Percentiles rank a stretch among this genome's conserved stretches.
phyloP scores from a whole-genome alignment of 2,888 invertebrate species.

The Copidosoma aretas region DNA sequence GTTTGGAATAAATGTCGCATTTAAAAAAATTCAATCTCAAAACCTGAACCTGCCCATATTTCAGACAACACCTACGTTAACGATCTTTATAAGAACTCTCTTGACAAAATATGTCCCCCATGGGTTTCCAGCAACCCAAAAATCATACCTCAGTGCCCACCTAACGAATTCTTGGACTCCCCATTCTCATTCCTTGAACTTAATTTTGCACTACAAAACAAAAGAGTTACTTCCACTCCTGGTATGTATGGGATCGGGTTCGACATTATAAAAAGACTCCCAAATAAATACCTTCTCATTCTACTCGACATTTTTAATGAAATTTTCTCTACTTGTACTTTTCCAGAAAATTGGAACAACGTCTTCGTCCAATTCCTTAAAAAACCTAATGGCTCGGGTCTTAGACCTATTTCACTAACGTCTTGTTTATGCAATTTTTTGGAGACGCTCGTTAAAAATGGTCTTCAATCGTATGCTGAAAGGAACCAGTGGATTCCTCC shows the following conservation, averaged over 20 bases:
- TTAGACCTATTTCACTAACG: neutral
- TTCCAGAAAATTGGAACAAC: slow-evolving; percentile 12
- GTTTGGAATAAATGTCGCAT: neutral
- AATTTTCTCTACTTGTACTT: too few relatives aligned
- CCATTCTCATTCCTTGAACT: neutral
- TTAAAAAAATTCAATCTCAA: neutral
- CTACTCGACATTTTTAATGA: slow-evolving; percentile 22
- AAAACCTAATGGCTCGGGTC: neutral
- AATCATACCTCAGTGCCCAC: neutral
- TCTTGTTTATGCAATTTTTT: neutral
- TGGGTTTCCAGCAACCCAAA: neutral
- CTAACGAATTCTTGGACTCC: neutral
- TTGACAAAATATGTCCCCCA: neutral
- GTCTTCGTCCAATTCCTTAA: slow-evolving; percentile 9
- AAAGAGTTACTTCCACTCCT: neutral
- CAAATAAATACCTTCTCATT: slow-evolving; percentile 8
- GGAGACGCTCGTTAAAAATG: neutral
- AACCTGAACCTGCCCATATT: neutral
- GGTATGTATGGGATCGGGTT: slow-evolving; percentile 25
- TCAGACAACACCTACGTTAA: neutral
- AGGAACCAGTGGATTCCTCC: neutral
- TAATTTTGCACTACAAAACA: neutral
- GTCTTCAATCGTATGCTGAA: neutral
- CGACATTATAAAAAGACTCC: neutral
- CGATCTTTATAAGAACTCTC: neutral